Base-by-base conservation (phyloP, 2,113 vertebrate species). In the Ibidorhyncha struthersii region DNA sequence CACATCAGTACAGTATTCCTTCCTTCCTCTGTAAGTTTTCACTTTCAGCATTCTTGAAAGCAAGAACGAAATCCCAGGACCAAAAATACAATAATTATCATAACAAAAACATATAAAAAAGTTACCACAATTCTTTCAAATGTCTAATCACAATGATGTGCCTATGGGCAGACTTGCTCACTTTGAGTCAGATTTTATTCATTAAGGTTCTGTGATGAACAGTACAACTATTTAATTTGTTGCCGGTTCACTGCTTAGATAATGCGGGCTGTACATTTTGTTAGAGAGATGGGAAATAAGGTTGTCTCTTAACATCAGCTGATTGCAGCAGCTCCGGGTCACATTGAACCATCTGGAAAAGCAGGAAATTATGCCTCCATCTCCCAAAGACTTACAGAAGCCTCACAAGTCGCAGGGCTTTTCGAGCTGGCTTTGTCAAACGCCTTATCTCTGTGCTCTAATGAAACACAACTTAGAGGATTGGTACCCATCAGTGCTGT, bases 121-220 rank as follows among this genome's bases (percentile, higher is more conserved):
- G 6, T 65, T 30, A 36, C 4, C 26, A 8, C 4, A 4, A 63
- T 43, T 92, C 58, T 83, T 86, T 78, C 59, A 81, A 69, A 87
- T 58, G 90, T n/a, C 50, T 86, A 89, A 94, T 88, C 81, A 81
- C 9, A 77, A 26, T 45, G 22, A 86, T 22, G 12, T 81, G 72
- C 67, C 88, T 84, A 41, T 14, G 15, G 65, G 69, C 80, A 94
- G 63, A 58, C 86, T 79, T 89, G 38, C n/a, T 94, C 65, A 82
- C 59, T 84, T 74, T 34, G 41, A 81, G 43, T 91, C 55, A 91
- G 55, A 89, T 82, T 78, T 78, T 66, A 89, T 84, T 94, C 94
- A 97, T 92, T 89, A 94, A 86, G 29, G 41, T 59, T 95, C 72
- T 74, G 76, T 86, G 77, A 95, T 3, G 1, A 93, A 93, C 12